Evolutionary conservation across 2,888 invertebrate species (phyloP).

Genomic region (Polydrusus pterygomalis): DNA sequence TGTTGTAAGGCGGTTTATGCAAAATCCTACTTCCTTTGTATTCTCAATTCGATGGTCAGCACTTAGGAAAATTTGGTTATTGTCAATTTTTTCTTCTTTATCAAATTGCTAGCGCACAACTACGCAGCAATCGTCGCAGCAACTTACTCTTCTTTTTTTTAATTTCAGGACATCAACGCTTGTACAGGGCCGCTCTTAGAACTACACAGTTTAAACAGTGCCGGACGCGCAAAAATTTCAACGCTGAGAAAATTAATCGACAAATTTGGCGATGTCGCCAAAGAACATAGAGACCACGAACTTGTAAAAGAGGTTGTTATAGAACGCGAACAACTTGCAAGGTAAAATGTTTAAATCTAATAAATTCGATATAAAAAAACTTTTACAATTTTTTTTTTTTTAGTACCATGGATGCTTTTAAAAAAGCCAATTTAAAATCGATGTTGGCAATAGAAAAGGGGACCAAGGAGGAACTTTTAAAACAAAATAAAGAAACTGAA

Average conservation of each 20-base stretch:
- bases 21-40: no score
- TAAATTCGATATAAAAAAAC: background rate
- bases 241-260: constrained; percentile 82
- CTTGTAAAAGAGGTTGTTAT: constrained; percentile 80
- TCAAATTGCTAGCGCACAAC: background rate
- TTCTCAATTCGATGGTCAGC: no score
- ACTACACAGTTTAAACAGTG: constrained; percentile 83
- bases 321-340: constrained; percentile 82
- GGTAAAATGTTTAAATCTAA: constrained; percentile 68
- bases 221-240: constrained; percentile 82
- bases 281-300: constrained; percentile 78
- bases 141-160: constrained; percentile 16
- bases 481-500: constrained; percentile 74
- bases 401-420: constrained; percentile 83
- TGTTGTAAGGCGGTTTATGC: no score
- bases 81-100: background rate
- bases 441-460: constrained; percentile 87
- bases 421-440: constrained; percentile 86
- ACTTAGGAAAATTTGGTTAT: no score
- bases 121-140: constrained; percentile 1
- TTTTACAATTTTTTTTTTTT: constrained; percentile 56
- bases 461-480: constrained; percentile 82
- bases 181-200: constrained; percentile 82
- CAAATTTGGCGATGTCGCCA: constrained; percentile 79
- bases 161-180: constrained; percentile 82